Evolutionary conservation across 2,113 vertebrate genomes (phyloP).

Genomic region (Hypocryptadius cinnamomeus): DNA sequence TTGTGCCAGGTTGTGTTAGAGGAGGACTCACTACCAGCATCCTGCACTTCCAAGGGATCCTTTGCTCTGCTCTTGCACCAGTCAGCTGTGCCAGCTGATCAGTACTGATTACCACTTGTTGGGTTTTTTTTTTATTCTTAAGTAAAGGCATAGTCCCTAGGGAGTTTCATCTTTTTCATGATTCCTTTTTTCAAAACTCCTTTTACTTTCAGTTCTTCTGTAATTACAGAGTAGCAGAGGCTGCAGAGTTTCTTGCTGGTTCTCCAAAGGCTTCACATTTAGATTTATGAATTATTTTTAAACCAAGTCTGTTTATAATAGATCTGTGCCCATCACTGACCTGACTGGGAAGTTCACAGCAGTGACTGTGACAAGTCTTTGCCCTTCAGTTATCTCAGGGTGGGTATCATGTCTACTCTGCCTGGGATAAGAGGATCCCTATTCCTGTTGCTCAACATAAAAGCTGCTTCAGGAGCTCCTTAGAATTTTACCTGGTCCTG

Average conservation of each 20-base stretch:
- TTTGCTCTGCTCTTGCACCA: not conserved
- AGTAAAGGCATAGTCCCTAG: not conserved
- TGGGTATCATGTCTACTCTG: no score
- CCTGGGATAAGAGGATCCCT: not conserved
- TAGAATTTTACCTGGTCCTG: not conserved
- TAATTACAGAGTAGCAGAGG: not conserved
- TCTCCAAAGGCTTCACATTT: not conserved
- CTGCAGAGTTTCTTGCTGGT: not conserved
- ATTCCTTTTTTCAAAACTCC: constrained; percentile 3
- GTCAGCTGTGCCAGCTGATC: not conserved
- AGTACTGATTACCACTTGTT: not conserved
- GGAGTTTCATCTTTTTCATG: not conserved
- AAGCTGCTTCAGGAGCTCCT: not conserved
- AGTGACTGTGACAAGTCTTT: not conserved
- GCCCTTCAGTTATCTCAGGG: not conserved
- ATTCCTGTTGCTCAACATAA: not conserved
- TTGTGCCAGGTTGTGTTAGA: not conserved
- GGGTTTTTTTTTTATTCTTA: not conserved
- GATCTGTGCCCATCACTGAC: not conserved
- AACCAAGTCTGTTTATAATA: not conserved
- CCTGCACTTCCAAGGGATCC: not conserved
- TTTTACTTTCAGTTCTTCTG: constrained; percentile 33
- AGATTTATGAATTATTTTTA: not conserved
- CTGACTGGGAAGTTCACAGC: not conserved
- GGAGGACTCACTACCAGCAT: accelerated